Base-by-base conservation (phyloP, 2,888 invertebrate species). In the Neoaliturus tenellus region DNA sequence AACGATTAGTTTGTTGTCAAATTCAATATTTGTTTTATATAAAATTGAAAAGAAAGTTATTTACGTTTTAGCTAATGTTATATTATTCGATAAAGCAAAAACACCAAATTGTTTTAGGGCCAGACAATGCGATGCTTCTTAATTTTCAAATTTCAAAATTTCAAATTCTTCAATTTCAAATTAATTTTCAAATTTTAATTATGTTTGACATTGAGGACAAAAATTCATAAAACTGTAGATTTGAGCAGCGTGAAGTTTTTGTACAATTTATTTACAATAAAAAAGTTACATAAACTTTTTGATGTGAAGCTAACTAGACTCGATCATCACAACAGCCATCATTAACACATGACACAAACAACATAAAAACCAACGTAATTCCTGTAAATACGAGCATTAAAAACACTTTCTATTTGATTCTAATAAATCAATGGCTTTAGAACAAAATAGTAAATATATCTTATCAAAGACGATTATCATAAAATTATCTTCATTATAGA, bases 241-340 rank as follows among this genome's bases (percentile, higher is more conserved):
- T 51, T 51, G 51, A 51, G 51, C 51, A 51, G 51, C 51, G 2
- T 23, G 23, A 51, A 51, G 10, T 6, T 51, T 51, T 51, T 51
- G 51, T 51, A 51, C 51, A 51, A 6, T 51, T 51, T 51, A 51
- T 51, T 51, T 51, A 51, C 51, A 51, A 51, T 51, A 51, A 51
- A 20, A 51, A 51, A 51, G 51, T 51, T 51, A 51, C 51, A 51
- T 51, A 51, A 44, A 44, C 51, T 23, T 51, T 20, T 23, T 51
- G 2, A 51, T 51, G 23, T 51, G 51, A 51, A 51, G 51, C 51
- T 51, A 23, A 51, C 51, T 51, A 51, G 5, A 48, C 48, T 51
- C 10, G 20, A 51, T 51, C 51, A 51, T 23, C 51, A 51, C 51
- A 51, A 51, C 23, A 51, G 23, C 51, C 51, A 51, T 23, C 5